Conservation (phyloP, 2,797 vertebrate genomes). For the Synaphobranchus kaupii region DNA sequence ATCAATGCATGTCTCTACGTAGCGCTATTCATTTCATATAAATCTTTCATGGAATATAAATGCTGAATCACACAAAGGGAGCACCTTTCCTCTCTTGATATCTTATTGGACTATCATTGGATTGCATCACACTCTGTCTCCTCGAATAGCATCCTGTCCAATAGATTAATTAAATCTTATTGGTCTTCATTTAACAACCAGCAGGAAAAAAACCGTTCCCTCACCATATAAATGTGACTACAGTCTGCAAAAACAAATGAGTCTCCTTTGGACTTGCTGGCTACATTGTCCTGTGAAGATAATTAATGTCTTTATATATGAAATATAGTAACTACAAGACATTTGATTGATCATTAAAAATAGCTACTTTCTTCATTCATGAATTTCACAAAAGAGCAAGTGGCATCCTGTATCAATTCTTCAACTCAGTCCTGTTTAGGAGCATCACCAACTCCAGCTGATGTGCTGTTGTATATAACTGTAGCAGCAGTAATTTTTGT, state of each 20-base stretch:
- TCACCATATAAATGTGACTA: neutral
- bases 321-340: neutral
- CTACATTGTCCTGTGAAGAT: neutral
- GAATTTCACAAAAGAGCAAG: neutral
- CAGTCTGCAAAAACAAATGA: neutral
- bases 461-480: conserved; percentile 37
- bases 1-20: neutral
- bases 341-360: neutral
- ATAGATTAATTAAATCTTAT: neutral
- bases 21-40: too few relatives aligned
- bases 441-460: neutral
- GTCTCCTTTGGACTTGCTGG: neutral
- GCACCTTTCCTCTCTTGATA: neutral
- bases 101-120: neutral
- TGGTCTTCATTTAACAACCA: neutral
- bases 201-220: neutral
- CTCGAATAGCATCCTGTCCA: neutral
- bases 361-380: neutral
- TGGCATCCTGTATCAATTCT: neutral
- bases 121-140: neutral
- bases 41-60: neutral
- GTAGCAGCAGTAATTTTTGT: conserved; percentile 42
- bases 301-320: neutral
- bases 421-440: neutral
- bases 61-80: too few relatives aligned